Evolutionary conservation across 92 coral and sea anemone genomes (phyloP).

Genomic region (Phenganax stokvisi): DNA sequence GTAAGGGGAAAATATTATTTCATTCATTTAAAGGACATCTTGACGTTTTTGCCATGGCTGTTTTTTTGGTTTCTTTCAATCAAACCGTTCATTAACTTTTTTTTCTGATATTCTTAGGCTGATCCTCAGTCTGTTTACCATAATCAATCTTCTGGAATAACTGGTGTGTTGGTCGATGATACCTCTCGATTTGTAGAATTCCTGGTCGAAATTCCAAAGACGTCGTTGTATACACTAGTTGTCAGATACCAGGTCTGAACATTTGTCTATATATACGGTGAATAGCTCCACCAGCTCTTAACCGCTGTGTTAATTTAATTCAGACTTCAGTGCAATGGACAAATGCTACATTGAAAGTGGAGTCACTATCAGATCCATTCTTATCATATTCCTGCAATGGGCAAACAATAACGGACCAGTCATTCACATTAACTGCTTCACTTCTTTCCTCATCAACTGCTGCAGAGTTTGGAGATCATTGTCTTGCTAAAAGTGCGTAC

Average conservation of each 20-base stretch:
- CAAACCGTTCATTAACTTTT: neutral
- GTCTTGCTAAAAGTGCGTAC: conserved; percentile 62
- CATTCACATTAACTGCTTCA: conserved; percentile 38
- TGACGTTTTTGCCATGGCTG: neutral
- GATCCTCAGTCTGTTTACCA: conserved; percentile 53
- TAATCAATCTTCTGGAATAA: conserved; percentile 37
- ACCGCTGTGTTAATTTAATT: neutral
- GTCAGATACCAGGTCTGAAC: conserved; percentile 72
- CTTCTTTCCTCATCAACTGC: conserved; percentile 51
- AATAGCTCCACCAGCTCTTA: no score
- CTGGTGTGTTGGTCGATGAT: conserved; percentile 60
- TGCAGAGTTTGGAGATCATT: conserved; percentile 50
- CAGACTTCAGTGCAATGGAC: conserved; percentile 73
- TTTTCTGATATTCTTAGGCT: conserved; percentile 39
- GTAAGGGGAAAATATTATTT: conserved; percentile 14
- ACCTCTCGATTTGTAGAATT: conserved; percentile 58
- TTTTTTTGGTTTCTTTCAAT: neutral
- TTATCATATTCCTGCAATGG: conserved; percentile 66
- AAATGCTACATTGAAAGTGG: conserved; percentile 46
- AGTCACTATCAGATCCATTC: conserved; percentile 56
- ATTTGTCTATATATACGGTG: neutral
- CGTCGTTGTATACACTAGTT: conserved; percentile 56
- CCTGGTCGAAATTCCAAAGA: conserved; percentile 57
- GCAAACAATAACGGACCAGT: conserved; percentile 7
- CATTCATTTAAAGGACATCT: neutral